phyloP scores from a whole-genome alignment of 2,888 invertebrate species.

The Drosophila paranaensis region DNA sequence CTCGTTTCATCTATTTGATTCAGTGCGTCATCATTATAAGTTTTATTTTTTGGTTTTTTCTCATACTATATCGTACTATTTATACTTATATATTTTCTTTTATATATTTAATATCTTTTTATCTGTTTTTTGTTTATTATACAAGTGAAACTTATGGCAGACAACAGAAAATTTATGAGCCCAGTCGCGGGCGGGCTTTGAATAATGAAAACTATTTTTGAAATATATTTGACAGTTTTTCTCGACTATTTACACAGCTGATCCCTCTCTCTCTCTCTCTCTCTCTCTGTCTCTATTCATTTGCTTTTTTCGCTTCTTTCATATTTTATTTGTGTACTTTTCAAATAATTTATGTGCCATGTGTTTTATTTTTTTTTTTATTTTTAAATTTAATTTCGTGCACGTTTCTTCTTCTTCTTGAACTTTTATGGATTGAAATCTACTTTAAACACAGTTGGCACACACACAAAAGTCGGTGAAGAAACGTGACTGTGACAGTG shows the following conservation, averaged over 20 bases:
- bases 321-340: slow-evolving; percentile 30
- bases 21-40: slow-evolving; percentile 83
- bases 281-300: not conserved
- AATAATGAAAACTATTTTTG: slow-evolving; percentile 26
- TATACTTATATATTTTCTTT: slow-evolving; percentile 38
- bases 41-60: slow-evolving; percentile 24
- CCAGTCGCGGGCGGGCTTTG: slow-evolving; percentile 13
- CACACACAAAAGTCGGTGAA: slow-evolving; percentile 67
- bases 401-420: slow-evolving; percentile 33
- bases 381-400: slow-evolving; percentile 56
- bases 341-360: slow-evolving; percentile 57
- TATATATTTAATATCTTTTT: slow-evolving; percentile 25
- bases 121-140: slow-evolving; percentile 65
- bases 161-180: slow-evolving; percentile 30
- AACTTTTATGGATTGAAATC: slow-evolving; percentile 30
- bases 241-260: slow-evolving; percentile 75
- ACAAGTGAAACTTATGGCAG: slow-evolving; percentile 70
- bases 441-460: slow-evolving; percentile 79
- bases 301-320: slow-evolving; percentile 38
- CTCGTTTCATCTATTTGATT: slow-evolving; percentile 84
- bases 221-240: slow-evolving; percentile 31
- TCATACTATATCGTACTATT: slow-evolving; percentile 61
- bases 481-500: slow-evolving; percentile 45
- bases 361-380: slow-evolving; percentile 53
- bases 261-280: not conserved